Base-by-base conservation (phyloP, 2,888 invertebrate genomes). In the Acanthosepion pharaonis region DNA sequence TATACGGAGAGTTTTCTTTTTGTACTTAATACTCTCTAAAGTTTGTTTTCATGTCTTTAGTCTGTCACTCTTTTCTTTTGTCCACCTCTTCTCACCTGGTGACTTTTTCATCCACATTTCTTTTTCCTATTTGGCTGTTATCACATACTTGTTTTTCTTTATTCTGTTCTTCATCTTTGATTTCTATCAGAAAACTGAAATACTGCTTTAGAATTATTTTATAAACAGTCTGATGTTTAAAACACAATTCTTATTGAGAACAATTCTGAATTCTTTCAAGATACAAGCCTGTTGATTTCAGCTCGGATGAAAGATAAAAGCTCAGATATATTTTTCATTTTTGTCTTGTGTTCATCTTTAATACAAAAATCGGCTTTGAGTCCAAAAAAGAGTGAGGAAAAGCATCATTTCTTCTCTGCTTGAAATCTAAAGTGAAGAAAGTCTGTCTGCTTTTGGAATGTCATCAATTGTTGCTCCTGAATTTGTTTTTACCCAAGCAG, bases 241-340 rank as follows among this genome's bases (percentile, higher is more conserved):
- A 78, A n/a, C n/a, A 78, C 78, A 78, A 78, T 78, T 78, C 78
- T 78, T 78, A 3, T 15, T 33, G 78, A 78, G n/a, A 78, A 78
- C 78, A 78, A 78, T 78, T n/a, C 78, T 78, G 11, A 78, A 78
- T 78, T n/a, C 78, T 78, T 78, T n/a, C n/a, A n/a, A 78, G 78
- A 59, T 78, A 78, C n/a, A n/a, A 78, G n/a, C 78, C n/a, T 78
- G 78, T 78, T 78, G 78, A 78, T 78, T 78, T 78, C n/a, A 78
- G n/a, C n/a, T 33, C 18, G 2, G 78, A 11, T 78, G n/a, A n/a
- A 33, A n/a, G 78, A 78, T 78, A 78, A 78, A 59, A 59, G 20
- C 59, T 23, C 20, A 23, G 20, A 23, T 59, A 23, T 59, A 6
- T 23, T 59, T 59, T 20, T 55, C 18, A 5, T 20, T 55, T 55